Conservation (phyloP, 2,888 invertebrate species). For the Amblyjoppa fuscipennis region DNA sequence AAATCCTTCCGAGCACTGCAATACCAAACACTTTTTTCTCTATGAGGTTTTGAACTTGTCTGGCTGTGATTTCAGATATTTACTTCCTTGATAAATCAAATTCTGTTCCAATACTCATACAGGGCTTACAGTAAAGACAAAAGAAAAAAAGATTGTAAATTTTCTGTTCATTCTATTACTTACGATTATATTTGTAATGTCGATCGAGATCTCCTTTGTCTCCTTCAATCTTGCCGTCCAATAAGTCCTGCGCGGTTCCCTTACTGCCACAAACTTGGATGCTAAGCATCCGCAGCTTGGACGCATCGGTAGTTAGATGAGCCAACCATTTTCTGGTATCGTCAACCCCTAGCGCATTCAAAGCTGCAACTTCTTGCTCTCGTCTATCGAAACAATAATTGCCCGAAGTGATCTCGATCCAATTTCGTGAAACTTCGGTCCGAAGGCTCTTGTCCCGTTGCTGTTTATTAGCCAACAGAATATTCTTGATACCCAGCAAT, state of each 20-base stretch:
- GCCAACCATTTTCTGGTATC: conserved; percentile 76
- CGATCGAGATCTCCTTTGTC: not conserved
- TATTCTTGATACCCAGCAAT: conserved; percentile 88
- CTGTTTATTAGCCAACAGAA: conserved; percentile 91
- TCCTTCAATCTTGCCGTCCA: no score
- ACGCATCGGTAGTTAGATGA: conserved; percentile 72
- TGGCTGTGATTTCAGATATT: no score
- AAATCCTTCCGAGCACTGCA: no score
- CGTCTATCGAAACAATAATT: conserved; percentile 93
- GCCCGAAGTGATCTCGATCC: conserved; percentile 91
- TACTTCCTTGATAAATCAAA: no score
- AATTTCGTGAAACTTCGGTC: conserved; percentile 92
- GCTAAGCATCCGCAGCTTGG: conserved; percentile 77
- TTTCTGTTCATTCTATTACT: not conserved
- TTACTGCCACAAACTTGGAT: conserved; percentile 76
- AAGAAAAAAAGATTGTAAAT: no score
- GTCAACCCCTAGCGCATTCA: conserved; percentile 85
- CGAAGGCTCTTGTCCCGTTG: conserved; percentile 91
- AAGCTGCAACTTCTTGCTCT: conserved; percentile 89
- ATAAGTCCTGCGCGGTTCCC: no score
- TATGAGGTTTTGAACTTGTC: no score
- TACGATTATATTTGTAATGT: not conserved
- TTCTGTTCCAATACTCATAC: no score
- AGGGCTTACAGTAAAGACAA: no score
- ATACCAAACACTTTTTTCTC: no score